Evolutionary conservation across 2,888 invertebrate genomes (phyloP), one percentile per base, ranked within the genome.

Genomic region (Leptopterna dolabrata): DNA sequence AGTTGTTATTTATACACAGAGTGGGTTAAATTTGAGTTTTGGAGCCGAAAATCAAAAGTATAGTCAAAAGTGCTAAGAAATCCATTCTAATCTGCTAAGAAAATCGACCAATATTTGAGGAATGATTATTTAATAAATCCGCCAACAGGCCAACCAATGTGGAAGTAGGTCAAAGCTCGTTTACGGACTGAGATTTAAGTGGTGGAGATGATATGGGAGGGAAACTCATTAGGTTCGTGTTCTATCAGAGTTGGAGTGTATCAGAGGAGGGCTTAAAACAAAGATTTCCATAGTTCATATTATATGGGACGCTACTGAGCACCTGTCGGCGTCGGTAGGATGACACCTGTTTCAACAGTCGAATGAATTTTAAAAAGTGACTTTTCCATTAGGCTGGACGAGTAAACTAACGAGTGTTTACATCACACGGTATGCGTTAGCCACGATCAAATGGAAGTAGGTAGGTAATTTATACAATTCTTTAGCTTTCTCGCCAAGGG

Each of bases 171-270:
- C 63, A 24, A 13, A 63, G 63, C 19, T n/a, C 63, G 24, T 63
- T 19, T 24, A 19, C 27, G 19, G 24, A 24, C 63, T 24, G 24
- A 24, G 24, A 63, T 63, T 24, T 24, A 63, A 63, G 63, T 24
- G 24, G 19, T 0, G 63, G 9, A 63, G 63, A 63, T 63, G 19
- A 63, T 63, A 11, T 24, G 11, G 27, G 13, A 24, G 63, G 63
- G 63, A 63, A 63, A 63, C 63, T 63, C 63, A 63, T 63, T 63
- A 63, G 24, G 63, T 19, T 63, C 63, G 63, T 63, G 63, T 63
- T 19, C 19, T 63, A 63, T 63, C 63, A 7, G 16, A 55, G n/a
- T 45, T 16, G 16, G 55, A 16, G 19, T 16, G 1, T 55, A 55
- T n/a, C 55, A 7, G 27, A 63, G 63, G 63, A 11, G 24, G 24